These are phyloP conservation scores for Zosterops lateralis DNA, from an alignment of 2,113 vertebrate genomes.

Conservation along the genomic window DNA sequence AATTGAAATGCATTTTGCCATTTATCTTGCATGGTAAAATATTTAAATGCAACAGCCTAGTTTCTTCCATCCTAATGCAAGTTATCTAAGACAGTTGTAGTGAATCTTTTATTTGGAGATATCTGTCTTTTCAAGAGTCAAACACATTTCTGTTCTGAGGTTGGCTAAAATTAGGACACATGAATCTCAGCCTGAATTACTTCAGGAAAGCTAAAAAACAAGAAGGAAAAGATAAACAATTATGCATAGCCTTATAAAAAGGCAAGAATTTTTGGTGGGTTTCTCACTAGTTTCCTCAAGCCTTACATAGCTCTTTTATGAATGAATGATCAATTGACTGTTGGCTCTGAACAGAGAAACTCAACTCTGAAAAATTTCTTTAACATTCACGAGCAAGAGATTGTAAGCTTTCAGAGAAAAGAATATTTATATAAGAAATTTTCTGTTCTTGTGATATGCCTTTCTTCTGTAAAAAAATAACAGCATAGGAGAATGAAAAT, in stretches of 20 bases:
- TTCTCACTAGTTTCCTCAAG: neutral
- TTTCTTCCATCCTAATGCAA: neutral
- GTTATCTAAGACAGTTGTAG: neutral
- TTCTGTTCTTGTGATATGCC: neutral
- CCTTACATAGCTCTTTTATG: neutral
- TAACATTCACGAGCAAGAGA: neutral
- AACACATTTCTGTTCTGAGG: neutral
- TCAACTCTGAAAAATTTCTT: neutral
- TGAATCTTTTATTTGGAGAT: neutral
- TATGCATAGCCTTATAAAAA: neutral
- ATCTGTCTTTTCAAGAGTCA: neutral
- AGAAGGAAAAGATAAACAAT: neutral
- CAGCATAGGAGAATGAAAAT: neutral
- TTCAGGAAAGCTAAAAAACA: neutral
- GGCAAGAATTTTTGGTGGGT: neutral
- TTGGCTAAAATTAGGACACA: neutral
- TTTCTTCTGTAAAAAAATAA: neutral
- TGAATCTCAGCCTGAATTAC: neutral
- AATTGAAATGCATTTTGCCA: neutral
- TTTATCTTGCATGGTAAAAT: neutral
- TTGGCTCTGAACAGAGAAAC: neutral
- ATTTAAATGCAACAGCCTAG: neutral
- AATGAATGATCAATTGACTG: neutral
- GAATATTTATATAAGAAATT: neutral
- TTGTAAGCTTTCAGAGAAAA: neutral